Conservation (phyloP, 2,888 invertebrate species). For the Limnephilus lunatus region DNA sequence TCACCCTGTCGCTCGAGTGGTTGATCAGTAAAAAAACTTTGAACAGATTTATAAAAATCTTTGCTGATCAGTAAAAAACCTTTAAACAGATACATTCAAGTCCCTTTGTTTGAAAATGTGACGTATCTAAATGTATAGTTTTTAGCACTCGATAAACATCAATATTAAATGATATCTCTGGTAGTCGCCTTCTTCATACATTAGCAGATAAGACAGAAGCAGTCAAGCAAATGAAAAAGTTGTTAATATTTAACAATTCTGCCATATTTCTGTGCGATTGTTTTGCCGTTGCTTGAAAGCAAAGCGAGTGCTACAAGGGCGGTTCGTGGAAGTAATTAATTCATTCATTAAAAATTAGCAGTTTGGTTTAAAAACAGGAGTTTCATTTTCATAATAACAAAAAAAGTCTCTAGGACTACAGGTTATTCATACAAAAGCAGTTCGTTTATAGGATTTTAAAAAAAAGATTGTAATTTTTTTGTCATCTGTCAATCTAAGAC, state of each 20-base stretch:
- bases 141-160: background rate
- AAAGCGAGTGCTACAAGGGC: constrained; percentile 47
- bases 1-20: no score
- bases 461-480: background rate
- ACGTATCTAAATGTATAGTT: background rate
- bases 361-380: background rate
- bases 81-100: background rate
- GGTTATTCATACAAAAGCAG: background rate
- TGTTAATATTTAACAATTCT: constrained; percentile 58
- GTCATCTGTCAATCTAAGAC: no score
- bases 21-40: no score
- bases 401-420: background rate
- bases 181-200: background rate
- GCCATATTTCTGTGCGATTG: constrained; percentile 54
- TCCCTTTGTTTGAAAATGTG: background rate
- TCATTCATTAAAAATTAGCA: no score
- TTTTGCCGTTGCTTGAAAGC: constrained; percentile 53
- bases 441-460: background rate
- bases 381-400: background rate
- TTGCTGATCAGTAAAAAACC: no score
- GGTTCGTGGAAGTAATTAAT: constrained; percentile 14
- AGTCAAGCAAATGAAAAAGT: constrained; percentile 53
- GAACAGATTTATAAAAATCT: no score
- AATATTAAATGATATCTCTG: background rate
- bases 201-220: constrained; percentile 18